phyloP scores from a whole-genome alignment of 2,888 invertebrate genomes.

The Napeogenes sylphis region DNA sequence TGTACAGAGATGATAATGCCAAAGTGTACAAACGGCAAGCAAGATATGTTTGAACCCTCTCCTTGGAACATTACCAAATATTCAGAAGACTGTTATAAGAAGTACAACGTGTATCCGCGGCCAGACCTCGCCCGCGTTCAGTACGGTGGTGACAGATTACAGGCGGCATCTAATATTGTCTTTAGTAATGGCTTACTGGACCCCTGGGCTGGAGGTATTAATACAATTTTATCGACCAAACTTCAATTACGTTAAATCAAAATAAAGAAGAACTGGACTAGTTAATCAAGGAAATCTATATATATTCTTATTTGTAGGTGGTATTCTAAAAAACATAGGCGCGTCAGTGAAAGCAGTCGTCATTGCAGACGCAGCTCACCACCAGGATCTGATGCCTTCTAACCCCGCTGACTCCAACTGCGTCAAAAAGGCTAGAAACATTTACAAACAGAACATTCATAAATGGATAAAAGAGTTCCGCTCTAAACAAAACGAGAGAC shows the following conservation, averaged over 20 bases:
- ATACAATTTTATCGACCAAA: not conserved
- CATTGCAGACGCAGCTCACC: constrained; percentile 91
- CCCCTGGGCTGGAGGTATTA: constrained; percentile 88
- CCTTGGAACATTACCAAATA: constrained; percentile 85
- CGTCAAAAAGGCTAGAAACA: constrained; percentile 79
- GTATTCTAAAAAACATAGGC: constrained; percentile 84
- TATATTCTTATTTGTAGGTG: constrained; percentile 55
- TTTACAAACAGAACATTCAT: constrained; percentile 79
- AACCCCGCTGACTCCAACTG: constrained; percentile 81
- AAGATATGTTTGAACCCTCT: constrained; percentile 89
- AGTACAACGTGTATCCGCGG: constrained; percentile 83
- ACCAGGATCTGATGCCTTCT: constrained; percentile 85
- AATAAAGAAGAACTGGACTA: not conserved
- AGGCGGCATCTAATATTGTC: constrained; percentile 82
- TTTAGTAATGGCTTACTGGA: constrained; percentile 92
- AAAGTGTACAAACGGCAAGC: constrained; percentile 85
- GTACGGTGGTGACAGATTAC: constrained; percentile 89
- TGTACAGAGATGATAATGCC: constrained; percentile 99
- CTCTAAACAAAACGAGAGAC: constrained; percentile 22
- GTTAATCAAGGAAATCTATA: no score
- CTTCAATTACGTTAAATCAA: not conserved
- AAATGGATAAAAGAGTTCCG: constrained; percentile 75
- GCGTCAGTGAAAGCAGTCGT: constrained; percentile 82
- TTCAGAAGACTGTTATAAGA: constrained; percentile 82
- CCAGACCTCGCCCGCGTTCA: constrained; percentile 81